Base-by-base conservation (phyloP, 2,888 invertebrate genomes). In the Lepetodrilus schrolli region DNA sequence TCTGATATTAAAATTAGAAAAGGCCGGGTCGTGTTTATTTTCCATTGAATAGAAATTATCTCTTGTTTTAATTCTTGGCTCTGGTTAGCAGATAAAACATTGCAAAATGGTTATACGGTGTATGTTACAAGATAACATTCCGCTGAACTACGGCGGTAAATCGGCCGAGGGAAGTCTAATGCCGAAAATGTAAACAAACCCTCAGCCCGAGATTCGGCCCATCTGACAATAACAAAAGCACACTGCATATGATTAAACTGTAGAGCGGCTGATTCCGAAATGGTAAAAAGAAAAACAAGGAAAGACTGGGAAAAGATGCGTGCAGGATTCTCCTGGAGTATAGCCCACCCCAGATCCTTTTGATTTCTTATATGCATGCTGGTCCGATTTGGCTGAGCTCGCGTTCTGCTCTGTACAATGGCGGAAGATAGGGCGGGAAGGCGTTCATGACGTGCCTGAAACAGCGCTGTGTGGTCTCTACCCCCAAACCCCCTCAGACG, bases 71-170 rank as follows among this genome's bases (percentile, higher is more conserved):
- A 58, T 26, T 58, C 58, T 58, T 58, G 58, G 30, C 58, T 58
- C n/a, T 23, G 58, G 30, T 58, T 58, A 58, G 58, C 30, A 30
- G 58, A 58, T 58, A 58, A 58, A 58, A 58, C 58, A 58, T 58
- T 58, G 58, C 58, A 58, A 58, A 58, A 58, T 58, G 58, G 58
- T 58, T 58, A 58, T 58, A 58, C 58, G 58, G 58, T 58, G 58
- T 58, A 30, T 26, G 58, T 58, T 58, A 58, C 58, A 58, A 23
- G 58, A 17, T 26, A 10, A 58, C 58, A 58, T 58, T 58, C 58
- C 58, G 30, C 30, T 5, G 7, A n/a, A 58, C 58, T 58, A 58
- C 23, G 58, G 30, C 10, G 58, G 58, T 34, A 58, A 58, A 58
- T 58, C 58, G 58, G 58, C 58, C 26, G 58, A 58, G 58, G 58